phyloP scores from a whole-genome alignment of 2,797 vertebrate species.

The Peromyscus eremicus region DNA sequence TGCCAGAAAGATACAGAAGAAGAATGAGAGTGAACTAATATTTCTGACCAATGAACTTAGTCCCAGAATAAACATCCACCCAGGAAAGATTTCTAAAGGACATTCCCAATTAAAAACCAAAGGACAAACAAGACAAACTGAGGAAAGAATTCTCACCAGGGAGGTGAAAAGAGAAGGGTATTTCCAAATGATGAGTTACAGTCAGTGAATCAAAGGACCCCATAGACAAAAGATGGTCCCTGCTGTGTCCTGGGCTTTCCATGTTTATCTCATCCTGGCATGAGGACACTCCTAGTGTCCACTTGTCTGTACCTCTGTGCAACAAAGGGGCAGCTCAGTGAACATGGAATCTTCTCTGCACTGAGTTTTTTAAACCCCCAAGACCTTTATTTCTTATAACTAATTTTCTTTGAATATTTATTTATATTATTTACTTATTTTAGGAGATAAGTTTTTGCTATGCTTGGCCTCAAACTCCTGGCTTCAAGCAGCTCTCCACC shows the following conservation, averaged over 20 bases:
- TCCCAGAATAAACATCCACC: not conserved
- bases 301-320: not conserved
- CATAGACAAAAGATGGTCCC: not conserved
- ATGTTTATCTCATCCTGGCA: not conserved
- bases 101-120: constrained; percentile 15
- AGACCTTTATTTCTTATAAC: not conserved
- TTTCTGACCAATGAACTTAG: not conserved
- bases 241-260: not conserved
- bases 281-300: not conserved
- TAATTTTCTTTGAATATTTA: not conserved
- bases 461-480: not conserved
- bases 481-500: not conserved
- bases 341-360: not conserved
- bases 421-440: not conserved
- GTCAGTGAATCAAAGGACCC: not conserved
- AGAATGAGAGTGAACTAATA: not conserved
- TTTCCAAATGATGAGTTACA: not conserved
- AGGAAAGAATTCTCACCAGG: not conserved
- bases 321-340: fast-evolving
- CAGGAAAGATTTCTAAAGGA: not conserved
- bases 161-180: not conserved
- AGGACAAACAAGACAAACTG: not conserved
- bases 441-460: not conserved
- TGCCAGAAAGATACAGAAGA: constrained; percentile 27
- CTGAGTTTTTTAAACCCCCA: not conserved